Evolutionary conservation across 1,140 invertebrate species (phyloP).

Genomic region (Mylabris phalerata): DNA sequence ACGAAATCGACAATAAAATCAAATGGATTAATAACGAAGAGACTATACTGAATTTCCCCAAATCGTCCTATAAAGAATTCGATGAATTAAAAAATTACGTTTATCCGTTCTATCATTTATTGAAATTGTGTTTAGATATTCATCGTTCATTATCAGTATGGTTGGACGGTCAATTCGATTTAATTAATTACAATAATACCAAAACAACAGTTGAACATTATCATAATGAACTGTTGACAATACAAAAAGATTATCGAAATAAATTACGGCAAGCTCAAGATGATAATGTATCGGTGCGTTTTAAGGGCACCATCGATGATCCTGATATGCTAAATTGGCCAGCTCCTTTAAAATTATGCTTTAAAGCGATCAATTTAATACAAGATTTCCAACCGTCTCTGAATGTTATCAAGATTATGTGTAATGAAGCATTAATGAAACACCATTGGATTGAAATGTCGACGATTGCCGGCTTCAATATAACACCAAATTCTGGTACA

Average conservation of each 20-base stretch:
- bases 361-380: conserved; percentile 53
- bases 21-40: conserved; percentile 87
- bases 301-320: conserved; percentile 66
- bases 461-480: conserved; percentile 66
- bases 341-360: conserved; percentile 62
- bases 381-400: conserved; percentile 75
- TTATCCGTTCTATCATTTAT: conserved; percentile 54
- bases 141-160: conserved; percentile 76
- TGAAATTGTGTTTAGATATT: conserved; percentile 54
- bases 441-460: conserved; percentile 90
- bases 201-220: conserved; percentile 64
- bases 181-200: conserved; percentile 63
- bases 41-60: conserved; percentile 71
- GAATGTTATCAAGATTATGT: conserved; percentile 72
- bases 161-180: conserved; percentile 84
- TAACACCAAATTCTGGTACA: conserved; percentile 74
- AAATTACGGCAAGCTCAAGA: conserved; percentile 71
- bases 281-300: conserved; percentile 57
- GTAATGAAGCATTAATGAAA: conserved; percentile 73
- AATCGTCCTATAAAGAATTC: conserved; percentile 65
- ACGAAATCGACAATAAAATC: conserved; percentile 63
- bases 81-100: conserved; percentile 64
- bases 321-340: conserved; percentile 67
- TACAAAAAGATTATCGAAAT: conserved; percentile 70
- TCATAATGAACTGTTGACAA: conserved; percentile 64